A percentile compares a stretch with the other conserved stretches of the same genome.
Evolutionary conservation across 2,797 vertebrate genomes (phyloP).

Genomic region (Sarcoramphus papa): DNA sequence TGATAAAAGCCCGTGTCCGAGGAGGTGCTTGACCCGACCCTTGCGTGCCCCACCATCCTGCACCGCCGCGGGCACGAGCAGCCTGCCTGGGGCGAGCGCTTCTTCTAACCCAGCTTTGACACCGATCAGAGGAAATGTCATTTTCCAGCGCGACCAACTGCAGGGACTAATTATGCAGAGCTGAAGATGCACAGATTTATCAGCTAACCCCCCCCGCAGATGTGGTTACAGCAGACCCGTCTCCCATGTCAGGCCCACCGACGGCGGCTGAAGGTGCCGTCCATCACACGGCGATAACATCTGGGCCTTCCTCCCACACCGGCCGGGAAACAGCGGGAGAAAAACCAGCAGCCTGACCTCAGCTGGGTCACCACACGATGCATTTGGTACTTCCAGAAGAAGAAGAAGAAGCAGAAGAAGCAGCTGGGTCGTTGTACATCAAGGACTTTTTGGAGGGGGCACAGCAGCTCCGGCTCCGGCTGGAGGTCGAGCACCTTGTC

Average conservation of each 20-base stretch:
- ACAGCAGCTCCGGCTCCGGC: fast-evolving
- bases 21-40: background rate
- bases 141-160: background rate
- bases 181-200: background rate
- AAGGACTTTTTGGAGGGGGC: background rate
- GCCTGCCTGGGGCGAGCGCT: background rate
- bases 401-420: background rate
- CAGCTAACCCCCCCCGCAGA: background rate
- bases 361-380: fast-evolving
- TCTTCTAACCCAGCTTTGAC: background rate
- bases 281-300: background rate
- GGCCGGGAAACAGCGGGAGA: fast-evolving
- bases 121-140: background rate
- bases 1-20: fast-evolving
- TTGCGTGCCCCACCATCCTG: background rate
- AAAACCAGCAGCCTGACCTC: background rate
- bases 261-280: background rate
- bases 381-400: background rate
- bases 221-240: background rate
- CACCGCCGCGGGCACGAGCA: fast-evolving
- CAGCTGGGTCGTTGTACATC: background rate
- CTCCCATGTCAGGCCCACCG: background rate
- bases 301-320: background rate
- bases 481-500: background rate
- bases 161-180: background rate